Evolutionary conservation across 2,797 vertebrate genomes (phyloP).

Genomic region (Heterohyrax brucei): DNA sequence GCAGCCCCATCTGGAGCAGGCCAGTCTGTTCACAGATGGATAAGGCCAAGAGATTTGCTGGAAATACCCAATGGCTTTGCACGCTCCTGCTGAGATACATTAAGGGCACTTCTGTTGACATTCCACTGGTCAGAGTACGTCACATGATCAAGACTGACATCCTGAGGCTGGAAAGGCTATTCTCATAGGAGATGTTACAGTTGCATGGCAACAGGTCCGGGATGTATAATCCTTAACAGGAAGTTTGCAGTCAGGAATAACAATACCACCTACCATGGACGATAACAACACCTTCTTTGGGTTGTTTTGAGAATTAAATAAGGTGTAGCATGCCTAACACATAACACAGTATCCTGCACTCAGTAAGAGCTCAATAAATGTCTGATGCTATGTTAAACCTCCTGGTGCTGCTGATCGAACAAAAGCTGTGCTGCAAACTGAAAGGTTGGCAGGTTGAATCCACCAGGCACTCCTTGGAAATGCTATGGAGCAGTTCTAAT

Average conservation of each 20-base stretch:
- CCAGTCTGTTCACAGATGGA: background rate
- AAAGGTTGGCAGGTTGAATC: too few relatives aligned
- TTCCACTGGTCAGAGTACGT: constrained; percentile 19
- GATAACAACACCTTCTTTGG: background rate
- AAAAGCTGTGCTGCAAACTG: too few relatives aligned
- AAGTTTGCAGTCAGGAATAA: background rate
- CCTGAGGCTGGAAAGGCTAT: background rate
- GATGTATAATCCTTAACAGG: constrained; percentile 3
- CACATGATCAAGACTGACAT: background rate
- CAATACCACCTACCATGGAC: background rate
- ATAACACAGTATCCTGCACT: background rate
- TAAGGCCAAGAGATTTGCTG: background rate
- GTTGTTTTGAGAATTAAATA: background rate
- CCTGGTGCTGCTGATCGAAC: background rate
- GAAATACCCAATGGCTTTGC: background rate
- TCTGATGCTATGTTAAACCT: background rate
- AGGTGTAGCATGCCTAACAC: background rate
- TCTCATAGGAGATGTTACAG: background rate
- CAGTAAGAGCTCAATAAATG: background rate
- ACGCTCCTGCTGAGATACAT: background rate
- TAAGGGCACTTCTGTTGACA: background rate
- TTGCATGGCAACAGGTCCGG: background rate
- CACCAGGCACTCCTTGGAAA: too few relatives aligned
- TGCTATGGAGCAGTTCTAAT: too few relatives aligned
- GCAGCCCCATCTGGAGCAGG: background rate